Evolutionary conservation across 2,888 invertebrate genomes (phyloP).

Genomic region (Nemapogon koenigi): DNA sequence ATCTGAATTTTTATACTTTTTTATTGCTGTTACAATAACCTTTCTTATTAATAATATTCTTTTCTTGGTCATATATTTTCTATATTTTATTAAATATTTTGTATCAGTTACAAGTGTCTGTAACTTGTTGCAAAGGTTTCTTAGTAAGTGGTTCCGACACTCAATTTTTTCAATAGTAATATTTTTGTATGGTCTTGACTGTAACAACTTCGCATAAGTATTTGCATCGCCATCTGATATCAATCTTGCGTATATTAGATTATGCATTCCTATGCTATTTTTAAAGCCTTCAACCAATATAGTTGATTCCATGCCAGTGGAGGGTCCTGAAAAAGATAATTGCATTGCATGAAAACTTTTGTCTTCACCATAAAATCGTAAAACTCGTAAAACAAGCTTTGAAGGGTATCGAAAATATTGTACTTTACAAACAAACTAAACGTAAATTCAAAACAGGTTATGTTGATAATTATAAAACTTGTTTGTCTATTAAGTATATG

Average conservation of each 20-base stretch:
- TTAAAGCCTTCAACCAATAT: slow-evolving; percentile 26
- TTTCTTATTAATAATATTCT: slow-evolving; percentile 16
- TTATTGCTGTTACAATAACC: slow-evolving; percentile 9
- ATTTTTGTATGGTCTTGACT: slow-evolving; percentile 19
- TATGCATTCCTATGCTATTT: slow-evolving; percentile 21
- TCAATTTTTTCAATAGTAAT: slow-evolving; percentile 23
- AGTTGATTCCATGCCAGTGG: slow-evolving; percentile 27
- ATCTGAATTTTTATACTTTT: too few relatives aligned
- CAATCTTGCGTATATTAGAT: slow-evolving; percentile 21
- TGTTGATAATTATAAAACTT: too few relatives aligned
- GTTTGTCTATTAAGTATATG: too few relatives aligned
- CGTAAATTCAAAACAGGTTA: too few relatives aligned
- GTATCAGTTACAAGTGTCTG: slow-evolving; percentile 11
- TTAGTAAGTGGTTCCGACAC: slow-evolving; percentile 24
- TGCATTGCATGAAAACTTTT: too few relatives aligned
- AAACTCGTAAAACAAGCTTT: too few relatives aligned
- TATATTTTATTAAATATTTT: slow-evolving; percentile 14
- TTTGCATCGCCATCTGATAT: slow-evolving; percentile 31
- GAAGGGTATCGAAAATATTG: too few relatives aligned
- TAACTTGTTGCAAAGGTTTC: slow-evolving; percentile 17
- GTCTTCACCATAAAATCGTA: too few relatives aligned
- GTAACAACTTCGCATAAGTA: slow-evolving; percentile 21
- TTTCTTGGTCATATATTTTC: slow-evolving; percentile 11
- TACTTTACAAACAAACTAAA: too few relatives aligned
- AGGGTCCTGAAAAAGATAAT: too few relatives aligned